Evolutionary conservation across 2,113 vertebrate species (phyloP).

Genomic region (Mohoua ochrocephala): DNA sequence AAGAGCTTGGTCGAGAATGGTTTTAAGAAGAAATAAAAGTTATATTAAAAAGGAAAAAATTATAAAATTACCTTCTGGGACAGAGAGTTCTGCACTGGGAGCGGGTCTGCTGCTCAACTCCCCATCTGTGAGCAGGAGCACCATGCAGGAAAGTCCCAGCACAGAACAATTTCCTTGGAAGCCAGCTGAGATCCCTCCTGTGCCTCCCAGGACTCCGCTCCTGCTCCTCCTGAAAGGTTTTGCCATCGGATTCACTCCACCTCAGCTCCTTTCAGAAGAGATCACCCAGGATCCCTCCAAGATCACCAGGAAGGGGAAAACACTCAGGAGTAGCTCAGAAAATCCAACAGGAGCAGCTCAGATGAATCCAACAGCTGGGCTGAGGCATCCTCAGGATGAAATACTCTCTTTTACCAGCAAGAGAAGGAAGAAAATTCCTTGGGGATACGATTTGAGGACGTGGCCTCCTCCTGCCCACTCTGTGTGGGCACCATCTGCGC

Average conservation of each 20-base stretch:
- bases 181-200: not conserved
- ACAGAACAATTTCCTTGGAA: not conserved
- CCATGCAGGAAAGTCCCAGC: not conserved
- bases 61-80: not conserved
- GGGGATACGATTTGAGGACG: not conserved
- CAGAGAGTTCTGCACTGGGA: not conserved
- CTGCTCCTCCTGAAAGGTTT: not conserved
- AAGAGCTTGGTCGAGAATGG: not conserved
- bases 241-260: not conserved
- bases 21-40: not conserved
- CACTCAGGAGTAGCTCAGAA: not conserved
- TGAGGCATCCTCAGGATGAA: not conserved
- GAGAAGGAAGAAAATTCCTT: not conserved
- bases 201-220: not conserved
- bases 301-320: not conserved
- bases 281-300: not conserved
- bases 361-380: not conserved
- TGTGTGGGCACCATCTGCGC: accelerated
- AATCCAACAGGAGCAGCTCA: not conserved
- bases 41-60: not conserved
- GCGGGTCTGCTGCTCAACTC: not conserved
- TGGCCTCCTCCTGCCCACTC: not conserved
- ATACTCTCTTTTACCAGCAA: not conserved
- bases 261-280: not conserved
- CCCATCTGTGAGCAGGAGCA: not conserved